Evolutionary conservation across 92 coral and sea anemone species (phyloP).

Genomic region (Heliopora coerulea): DNA sequence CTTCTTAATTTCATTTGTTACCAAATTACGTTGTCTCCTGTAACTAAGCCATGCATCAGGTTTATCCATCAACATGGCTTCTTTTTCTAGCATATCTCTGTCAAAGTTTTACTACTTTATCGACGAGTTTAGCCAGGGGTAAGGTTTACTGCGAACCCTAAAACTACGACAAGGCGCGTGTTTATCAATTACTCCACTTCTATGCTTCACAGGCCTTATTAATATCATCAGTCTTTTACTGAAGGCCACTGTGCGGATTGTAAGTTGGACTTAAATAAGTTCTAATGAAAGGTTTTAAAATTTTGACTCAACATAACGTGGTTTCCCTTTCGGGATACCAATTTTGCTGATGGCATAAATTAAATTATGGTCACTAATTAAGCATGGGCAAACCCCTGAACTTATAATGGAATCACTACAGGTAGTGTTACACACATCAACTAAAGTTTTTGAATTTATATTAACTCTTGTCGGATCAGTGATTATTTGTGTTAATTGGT

Average conservation of each 20-base stretch:
- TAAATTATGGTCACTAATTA: conserved; percentile 44
- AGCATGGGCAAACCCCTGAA: conserved; percentile 7
- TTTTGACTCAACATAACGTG: conserved; percentile 24
- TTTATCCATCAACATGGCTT: too few species aligned
- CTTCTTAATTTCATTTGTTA: too few species aligned
- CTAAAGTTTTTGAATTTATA: conserved; percentile 12
- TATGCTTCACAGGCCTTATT: conserved; percentile 27
- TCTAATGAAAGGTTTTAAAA: conserved; percentile 16
- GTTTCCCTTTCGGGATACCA: conserved; percentile 25
- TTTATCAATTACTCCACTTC: conserved; percentile 1
- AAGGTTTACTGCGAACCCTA: too few species aligned
- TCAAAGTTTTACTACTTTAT: too few species aligned
- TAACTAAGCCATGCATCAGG: too few species aligned
- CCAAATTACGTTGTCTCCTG: too few species aligned
- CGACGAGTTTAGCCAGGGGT: too few species aligned
- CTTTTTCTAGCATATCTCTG: too few species aligned
- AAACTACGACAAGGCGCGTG: too few species aligned
- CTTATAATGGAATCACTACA: neutral
- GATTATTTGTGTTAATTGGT: conserved; percentile 21
- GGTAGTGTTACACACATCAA: conserved; percentile 31
- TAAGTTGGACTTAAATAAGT: conserved; percentile 1
- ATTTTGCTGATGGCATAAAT: conserved; percentile 37
- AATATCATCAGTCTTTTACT: conserved; percentile 11
- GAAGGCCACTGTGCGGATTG: conserved; percentile 19
- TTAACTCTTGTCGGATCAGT: conserved; percentile 22